Evolutionary conservation across 2,888 invertebrate genomes (phyloP), one percentile per base, ranked within the genome.

Genomic region (Eupeodes latifasciatus): DNA sequence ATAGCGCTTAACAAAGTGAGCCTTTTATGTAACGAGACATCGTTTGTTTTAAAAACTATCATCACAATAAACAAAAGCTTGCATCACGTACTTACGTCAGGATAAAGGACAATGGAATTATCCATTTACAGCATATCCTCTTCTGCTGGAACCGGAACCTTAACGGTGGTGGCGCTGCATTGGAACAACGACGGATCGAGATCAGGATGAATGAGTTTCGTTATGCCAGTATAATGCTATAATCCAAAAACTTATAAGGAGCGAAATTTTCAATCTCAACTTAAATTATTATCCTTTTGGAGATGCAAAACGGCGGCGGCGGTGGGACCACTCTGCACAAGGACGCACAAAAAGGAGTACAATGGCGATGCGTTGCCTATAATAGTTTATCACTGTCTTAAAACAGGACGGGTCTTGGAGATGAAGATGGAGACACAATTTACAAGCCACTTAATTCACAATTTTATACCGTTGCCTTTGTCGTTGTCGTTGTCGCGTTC

Each of bases 41-140:
- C 16, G 44, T 27, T 57, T 1, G 16, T 27, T 44, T 75, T 57
- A 27, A 67, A 55, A 67, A 55, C 16, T 51, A 53, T 55, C 11
- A 40, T 53, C 64, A 44, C 44, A 44, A 47, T 14, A 76, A 67
- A 74, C 59, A 78, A 87, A 71, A 72, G 61, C 61, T 61, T 61
- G 69, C 69, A 69, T 83, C 66, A 64, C 51, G 80, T 87, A 87
- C 87, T 87, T 87, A 87, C 87, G 66, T 81, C 72, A 67, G 87
- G 84, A 87, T 80, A 77, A 74, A 49, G 47, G 76, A 87, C 84
- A 87, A 77, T 84, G 55, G 74, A 83, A 83, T 87, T 83, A 87
- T 83, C 83, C 83, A 83, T 80, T 83, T 83, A 87, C 47, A 80
- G 49, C 66, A 57, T 74, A 84, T 87, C 87, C 87, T 87, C 44